These are phyloP conservation scores for Psilopogon haemacephalus DNA, from an alignment of 2,113 vertebrate genomes.

Conservation along the genomic window DNA sequence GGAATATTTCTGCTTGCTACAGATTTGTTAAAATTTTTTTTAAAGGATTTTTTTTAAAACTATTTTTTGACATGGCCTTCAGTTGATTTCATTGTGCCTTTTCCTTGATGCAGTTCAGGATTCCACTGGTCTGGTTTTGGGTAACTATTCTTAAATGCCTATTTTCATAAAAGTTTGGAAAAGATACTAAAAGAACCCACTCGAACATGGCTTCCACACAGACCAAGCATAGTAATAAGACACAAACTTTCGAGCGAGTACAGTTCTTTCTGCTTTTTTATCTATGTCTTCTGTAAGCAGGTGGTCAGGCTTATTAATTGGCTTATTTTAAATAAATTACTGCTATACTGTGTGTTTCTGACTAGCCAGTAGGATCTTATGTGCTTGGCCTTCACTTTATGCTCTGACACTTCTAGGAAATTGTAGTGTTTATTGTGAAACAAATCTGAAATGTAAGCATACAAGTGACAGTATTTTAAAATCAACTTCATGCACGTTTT, in stretches of 20 bases:
- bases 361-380: not conserved
- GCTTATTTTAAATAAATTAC: not conserved
- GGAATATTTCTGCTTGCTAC: conserved; percentile 3
- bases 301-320: not conserved
- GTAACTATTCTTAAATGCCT: not conserved
- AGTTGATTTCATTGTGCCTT: not conserved
- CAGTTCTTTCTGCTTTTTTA: not conserved
- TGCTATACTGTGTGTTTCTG: not conserved
- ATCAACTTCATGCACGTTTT: not conserved
- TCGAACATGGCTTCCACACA: not conserved
- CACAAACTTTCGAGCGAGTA: not conserved
- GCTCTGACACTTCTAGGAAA: not conserved
- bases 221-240: not conserved
- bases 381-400: not conserved
- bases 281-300: not conserved
- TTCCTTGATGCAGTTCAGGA: not conserved
- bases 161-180: not conserved
- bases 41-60: not conserved
- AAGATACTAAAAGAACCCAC: not conserved
- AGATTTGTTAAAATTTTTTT: not conserved
- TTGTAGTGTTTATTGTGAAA: not conserved
- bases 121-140: not conserved
- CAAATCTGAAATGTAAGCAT: not conserved
- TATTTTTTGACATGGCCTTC: not conserved
- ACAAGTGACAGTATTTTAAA: not conserved